A percentile compares a stretch with the other conserved stretches of the same genome.
phyloP scores from a whole-genome alignment of 2,888 invertebrate species.

The Eupeodes luniger region DNA sequence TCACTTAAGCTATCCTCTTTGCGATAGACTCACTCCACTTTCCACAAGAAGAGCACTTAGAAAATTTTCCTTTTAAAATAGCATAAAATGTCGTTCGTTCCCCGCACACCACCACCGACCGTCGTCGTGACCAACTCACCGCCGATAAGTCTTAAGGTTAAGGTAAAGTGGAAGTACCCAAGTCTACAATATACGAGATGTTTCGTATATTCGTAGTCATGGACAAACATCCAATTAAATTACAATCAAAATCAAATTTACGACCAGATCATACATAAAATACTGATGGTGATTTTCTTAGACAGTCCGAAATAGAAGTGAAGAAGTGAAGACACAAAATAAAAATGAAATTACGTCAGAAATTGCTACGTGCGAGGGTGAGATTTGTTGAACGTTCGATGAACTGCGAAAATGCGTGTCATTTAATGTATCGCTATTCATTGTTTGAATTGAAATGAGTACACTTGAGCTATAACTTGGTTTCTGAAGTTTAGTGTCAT shows the following conservation, averaged over 20 bases:
- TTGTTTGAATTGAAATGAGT: conserved; percentile 26
- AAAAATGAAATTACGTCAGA: conserved; percentile 23
- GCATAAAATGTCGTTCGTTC: neutral
- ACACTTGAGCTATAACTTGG: neutral
- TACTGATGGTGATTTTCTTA: conserved; percentile 19
- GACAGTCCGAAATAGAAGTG: conserved; percentile 1
- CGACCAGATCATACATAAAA: conserved; percentile 26
- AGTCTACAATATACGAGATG: neutral
- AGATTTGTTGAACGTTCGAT: conserved; percentile 39
- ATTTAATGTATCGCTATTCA: neutral
- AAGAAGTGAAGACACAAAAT: conserved; percentile 1
- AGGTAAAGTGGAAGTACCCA: neutral
- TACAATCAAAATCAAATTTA: conserved; percentile 41
- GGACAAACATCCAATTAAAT: conserved; percentile 32
- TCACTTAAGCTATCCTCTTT: neutral
- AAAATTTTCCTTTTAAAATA: neutral
- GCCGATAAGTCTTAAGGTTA: neutral
- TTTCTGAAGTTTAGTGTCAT: conserved; percentile 28
- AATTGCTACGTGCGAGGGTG: conserved; percentile 43
- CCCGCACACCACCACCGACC: neutral
- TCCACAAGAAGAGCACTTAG: conserved; percentile 3
- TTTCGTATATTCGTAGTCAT: neutral
- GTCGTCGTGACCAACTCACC: neutral
- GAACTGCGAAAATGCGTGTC: conserved; percentile 43
- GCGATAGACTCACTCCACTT: conserved; percentile 4